These are phyloP conservation scores for Zootermopsis nevadensis DNA, from an alignment of 2,888 invertebrate species.

Conservation along the genomic window DNA sequence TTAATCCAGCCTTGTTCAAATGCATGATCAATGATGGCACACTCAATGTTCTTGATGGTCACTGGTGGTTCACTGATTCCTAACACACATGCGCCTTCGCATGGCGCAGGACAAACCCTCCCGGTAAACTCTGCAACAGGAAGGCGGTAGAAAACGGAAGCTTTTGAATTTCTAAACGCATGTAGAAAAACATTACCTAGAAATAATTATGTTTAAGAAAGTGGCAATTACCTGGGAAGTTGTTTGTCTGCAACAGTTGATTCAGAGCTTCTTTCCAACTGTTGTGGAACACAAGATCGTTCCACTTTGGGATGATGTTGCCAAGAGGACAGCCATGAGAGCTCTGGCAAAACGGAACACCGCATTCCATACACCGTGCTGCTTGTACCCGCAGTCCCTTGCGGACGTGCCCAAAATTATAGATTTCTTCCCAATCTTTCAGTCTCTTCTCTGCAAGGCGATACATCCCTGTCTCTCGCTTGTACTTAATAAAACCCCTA, in stretches of 20 bases:
- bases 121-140: constrained; percentile 82
- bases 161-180: not conserved
- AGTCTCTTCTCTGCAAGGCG: constrained; percentile 85
- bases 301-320: constrained; percentile 99
- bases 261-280: constrained; percentile 95
- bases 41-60: constrained; percentile 99
- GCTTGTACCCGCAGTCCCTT: constrained; percentile 92
- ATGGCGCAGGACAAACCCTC: constrained; percentile 95
- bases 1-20: constrained; percentile 96
- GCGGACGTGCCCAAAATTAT: constrained; percentile 86
- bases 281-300: constrained; percentile 93
- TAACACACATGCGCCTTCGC: constrained; percentile 97
- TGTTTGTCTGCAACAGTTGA: constrained; percentile 96
- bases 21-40: constrained; percentile 97
- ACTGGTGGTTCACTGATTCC: constrained; percentile 96
- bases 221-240: constrained; percentile 83
- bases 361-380: constrained; percentile 98
- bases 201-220: not conserved
- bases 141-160: not conserved
- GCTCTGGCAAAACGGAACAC: constrained; percentile 98
- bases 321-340: constrained; percentile 96
- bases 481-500: constrained; percentile 96
- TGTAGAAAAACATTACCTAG: not conserved
- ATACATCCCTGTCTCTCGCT: constrained; percentile 87
- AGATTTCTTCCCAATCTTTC: constrained; percentile 98